Conservation (phyloP, 2,888 invertebrate species). For the Drosophila picticornis region DNA sequence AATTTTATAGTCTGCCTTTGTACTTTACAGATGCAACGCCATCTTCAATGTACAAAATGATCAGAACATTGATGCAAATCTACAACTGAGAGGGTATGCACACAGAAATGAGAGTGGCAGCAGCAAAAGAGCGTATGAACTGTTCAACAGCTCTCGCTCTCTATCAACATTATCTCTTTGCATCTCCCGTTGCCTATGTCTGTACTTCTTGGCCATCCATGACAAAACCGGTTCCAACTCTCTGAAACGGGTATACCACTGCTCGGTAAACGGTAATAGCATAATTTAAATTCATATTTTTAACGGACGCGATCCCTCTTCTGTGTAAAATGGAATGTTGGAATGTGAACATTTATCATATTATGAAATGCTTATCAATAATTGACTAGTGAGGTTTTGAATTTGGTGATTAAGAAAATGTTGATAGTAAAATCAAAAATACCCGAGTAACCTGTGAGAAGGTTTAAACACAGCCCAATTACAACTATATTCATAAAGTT, state of each 20-base stretch:
- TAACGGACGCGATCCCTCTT: constrained; percentile 13
- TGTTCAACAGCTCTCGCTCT: constrained; percentile 21
- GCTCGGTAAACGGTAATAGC: constrained; percentile 30
- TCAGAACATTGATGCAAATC: background rate
- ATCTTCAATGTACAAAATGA: background rate
- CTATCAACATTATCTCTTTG: constrained; percentile 27
- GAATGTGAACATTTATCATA: constrained; percentile 32
- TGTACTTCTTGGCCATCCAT: constrained; percentile 31
- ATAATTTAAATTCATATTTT: constrained; percentile 20
- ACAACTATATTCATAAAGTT: constrained; percentile 3
- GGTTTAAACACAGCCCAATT: background rate
- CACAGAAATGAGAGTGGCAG: constrained; percentile 34
- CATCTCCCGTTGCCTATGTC: constrained; percentile 20
- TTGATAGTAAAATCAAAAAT: background rate
- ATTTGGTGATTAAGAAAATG: constrained; percentile 17
- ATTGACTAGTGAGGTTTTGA: background rate
- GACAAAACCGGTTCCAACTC: constrained; percentile 53
- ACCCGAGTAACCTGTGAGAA: background rate
- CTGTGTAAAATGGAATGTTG: background rate
- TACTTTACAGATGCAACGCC: background rate
- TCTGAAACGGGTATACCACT: constrained; percentile 52
- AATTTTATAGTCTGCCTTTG: background rate
- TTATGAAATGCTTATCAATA: constrained; percentile 36
- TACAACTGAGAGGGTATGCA: constrained; percentile 29
- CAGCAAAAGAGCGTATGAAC: constrained; percentile 35